These are phyloP conservation scores for Drosophila asahinai DNA, from an alignment of 1,140 invertebrate species.

Conservation along the genomic window DNA sequence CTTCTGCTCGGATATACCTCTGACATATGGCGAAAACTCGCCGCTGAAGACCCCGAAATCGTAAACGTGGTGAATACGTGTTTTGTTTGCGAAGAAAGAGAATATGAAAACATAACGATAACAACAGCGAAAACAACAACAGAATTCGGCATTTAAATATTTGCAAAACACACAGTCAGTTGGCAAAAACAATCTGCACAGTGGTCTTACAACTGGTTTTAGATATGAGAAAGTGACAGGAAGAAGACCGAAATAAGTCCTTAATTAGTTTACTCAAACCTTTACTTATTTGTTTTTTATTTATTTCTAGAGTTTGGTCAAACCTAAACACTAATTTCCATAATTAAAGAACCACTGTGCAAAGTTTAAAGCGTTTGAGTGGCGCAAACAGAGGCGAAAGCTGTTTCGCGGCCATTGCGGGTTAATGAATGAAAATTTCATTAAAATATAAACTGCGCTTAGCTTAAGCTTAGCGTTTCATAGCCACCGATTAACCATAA, in stretches of 20 bases:
- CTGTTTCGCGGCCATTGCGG: conserved; percentile 37
- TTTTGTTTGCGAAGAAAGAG: conserved; percentile 56
- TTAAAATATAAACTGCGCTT: conserved; percentile 2
- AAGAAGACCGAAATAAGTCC: too few species aligned
- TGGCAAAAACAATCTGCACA: conserved; percentile 16
- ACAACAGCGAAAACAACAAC: conserved; percentile 9
- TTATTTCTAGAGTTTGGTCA: too few species aligned
- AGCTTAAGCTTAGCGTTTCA: conserved; percentile 4
- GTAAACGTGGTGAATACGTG: conserved; percentile 39
- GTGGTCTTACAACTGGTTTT: neutral
- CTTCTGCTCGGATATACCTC: conserved; percentile 8
- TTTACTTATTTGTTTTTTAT: too few species aligned
- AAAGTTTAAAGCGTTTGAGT: conserved; percentile 22
- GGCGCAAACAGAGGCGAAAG: conserved; percentile 32
- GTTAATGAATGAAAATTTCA: conserved; percentile 55
- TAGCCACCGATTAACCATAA: neutral
- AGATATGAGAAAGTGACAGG: too few species aligned
- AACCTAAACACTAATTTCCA: neutral
- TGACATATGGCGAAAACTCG: conserved; percentile 9
- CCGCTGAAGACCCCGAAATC: conserved; percentile 26
- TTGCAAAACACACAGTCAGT: conserved; percentile 11
- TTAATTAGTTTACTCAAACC: neutral
- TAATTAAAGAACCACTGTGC: conserved; percentile 10
- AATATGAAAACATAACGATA: conserved; percentile 29
- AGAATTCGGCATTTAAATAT: conserved; percentile 36